phyloP scores from a whole-genome alignment of 1,140 invertebrate genomes.

The Formica selysi region DNA sequence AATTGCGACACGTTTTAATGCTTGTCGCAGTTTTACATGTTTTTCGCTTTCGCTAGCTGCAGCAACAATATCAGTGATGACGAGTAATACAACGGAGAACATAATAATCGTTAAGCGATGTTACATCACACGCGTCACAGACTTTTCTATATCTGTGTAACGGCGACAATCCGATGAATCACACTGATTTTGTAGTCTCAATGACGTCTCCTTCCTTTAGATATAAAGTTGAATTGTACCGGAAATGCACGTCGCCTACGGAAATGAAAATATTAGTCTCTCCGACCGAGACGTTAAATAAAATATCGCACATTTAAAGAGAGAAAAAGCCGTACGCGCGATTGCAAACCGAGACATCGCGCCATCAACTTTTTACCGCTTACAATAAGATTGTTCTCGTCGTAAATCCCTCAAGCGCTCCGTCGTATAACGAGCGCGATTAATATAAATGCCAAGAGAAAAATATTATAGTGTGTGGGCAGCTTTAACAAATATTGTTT shows the following conservation, averaged over 20 bases:
- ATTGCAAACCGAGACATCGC: not conserved
- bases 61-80: not conserved
- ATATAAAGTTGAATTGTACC: not conserved
- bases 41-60: conserved; percentile 59
- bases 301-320: conserved; percentile 1
- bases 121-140: conserved; percentile 69
- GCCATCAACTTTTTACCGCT: not conserved
- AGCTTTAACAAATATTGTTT: conserved; percentile 21
- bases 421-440: not conserved
- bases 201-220: not conserved
- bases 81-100: conserved; percentile 15
- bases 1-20: conserved; percentile 72
- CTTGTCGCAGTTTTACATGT: conserved; percentile 65
- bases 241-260: not conserved
- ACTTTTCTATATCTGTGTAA: conserved; percentile 17
- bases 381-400: not conserved
- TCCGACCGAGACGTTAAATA: not conserved
- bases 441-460: not conserved
- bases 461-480: not conserved
- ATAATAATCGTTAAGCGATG: conserved; percentile 68
- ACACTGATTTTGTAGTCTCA: not conserved
- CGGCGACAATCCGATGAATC: conserved; percentile 17
- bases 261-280: conserved; percentile 6
- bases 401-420: not conserved
- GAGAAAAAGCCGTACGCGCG: not conserved